These are phyloP conservation scores for Trichechus manatus DNA, from an alignment of 2,113 vertebrate species.

Conservation along the genomic window DNA sequence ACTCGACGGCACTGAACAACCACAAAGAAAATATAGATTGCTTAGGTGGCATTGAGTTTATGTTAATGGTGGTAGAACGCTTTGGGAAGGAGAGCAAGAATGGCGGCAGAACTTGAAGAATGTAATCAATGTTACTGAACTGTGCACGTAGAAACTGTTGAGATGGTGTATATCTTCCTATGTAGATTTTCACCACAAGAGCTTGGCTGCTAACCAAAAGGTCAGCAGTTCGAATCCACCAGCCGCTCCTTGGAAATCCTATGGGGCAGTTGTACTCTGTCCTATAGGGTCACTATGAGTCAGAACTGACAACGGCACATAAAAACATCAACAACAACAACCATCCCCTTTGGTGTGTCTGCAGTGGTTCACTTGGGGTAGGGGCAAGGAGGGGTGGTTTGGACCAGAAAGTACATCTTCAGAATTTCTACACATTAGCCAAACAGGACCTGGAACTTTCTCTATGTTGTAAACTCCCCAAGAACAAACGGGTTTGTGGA, in stretches of 20 bases:
- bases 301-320: no score
- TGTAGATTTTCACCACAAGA: background rate
- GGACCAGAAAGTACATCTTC: background rate
- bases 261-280: no score
- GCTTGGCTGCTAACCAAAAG: background rate
- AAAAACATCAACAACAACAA: no score
- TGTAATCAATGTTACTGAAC: no score
- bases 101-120: no score
- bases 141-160: no score
- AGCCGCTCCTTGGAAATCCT: no score
- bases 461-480: background rate
- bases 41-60: background rate
- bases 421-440: rapidly evolving
- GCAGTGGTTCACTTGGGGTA: rapidly evolving
- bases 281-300: no score
- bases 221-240: no score
- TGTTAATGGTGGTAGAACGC: background rate
- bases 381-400: rapidly evolving
- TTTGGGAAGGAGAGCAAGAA: background rate
- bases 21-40: no score
- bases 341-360: background rate
- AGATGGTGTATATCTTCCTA: no score
- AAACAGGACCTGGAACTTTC: background rate
- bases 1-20: no score
- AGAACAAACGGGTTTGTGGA: background rate